phyloP scores from a whole-genome alignment of 2,888 invertebrate species.

The Idaea biselata region DNA sequence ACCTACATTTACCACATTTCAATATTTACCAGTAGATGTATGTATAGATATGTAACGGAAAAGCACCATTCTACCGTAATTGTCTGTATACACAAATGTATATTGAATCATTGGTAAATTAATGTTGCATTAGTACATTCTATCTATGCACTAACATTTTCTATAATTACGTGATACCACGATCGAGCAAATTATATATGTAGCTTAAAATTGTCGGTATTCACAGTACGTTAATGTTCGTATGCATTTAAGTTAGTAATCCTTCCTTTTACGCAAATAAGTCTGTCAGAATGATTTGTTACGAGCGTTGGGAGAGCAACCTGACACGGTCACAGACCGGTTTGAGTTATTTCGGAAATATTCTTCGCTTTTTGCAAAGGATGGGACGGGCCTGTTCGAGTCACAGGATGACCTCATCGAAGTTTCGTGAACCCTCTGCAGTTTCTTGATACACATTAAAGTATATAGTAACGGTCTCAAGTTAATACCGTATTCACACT shows the following conservation, averaged over 20 bases:
- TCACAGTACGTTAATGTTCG: not conserved
- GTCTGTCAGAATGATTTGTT: constrained; percentile 59
- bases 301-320: constrained; percentile 48
- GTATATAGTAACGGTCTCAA: constrained; percentile 24
- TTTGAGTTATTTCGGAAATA: constrained; percentile 69
- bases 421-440: constrained; percentile 38
- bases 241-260: not conserved
- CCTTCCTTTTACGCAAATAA: constrained; percentile 23
- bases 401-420: constrained; percentile 66
- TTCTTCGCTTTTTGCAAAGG: constrained; percentile 52
- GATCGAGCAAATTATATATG: not conserved
- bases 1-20: constrained; percentile 19
- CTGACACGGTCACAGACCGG: constrained; percentile 73
- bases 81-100: not conserved
- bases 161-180: not conserved
- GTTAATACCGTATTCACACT: not conserved
- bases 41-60: not conserved
- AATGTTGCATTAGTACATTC: not conserved
- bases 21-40: not conserved
- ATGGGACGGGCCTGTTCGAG: constrained; percentile 40
- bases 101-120: not conserved
- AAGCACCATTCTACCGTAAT: not conserved
- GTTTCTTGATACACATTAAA: constrained; percentile 29
- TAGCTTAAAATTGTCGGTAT: not conserved
- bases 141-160: not conserved